A percentile compares a stretch with the other conserved stretches of the same genome.
Evolutionary conservation across 2,113 vertebrate genomes (phyloP).

Genomic region (Eonycteris spelaea): DNA sequence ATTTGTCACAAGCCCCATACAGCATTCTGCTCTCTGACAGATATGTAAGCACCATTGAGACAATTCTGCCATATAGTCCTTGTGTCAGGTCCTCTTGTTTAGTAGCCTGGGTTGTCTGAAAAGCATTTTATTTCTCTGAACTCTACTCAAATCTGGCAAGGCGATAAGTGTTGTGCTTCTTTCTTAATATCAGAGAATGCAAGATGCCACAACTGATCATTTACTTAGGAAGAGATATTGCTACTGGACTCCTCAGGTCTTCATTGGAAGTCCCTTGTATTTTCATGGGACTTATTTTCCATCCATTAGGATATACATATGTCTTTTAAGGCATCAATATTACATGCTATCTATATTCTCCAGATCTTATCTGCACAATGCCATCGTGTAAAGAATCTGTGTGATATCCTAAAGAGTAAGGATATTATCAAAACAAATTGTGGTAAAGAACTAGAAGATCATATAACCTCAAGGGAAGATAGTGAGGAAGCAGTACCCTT

Average conservation of each 20-base stretch:
- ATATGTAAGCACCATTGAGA: neutral
- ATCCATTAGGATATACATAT: neutral
- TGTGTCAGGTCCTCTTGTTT: neutral
- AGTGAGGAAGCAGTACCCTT: neutral
- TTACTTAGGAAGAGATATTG: neutral
- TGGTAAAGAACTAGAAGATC: neutral
- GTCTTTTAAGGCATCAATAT: neutral
- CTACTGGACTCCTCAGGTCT: neutral
- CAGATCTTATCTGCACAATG: neutral
- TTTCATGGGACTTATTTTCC: neutral
- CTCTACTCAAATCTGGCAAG: neutral
- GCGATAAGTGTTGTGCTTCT: neutral
- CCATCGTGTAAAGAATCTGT: neutral
- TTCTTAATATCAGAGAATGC: neutral
- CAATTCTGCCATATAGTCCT: neutral
- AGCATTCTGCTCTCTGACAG: neutral
- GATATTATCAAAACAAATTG: neutral
- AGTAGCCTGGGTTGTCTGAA: neutral
- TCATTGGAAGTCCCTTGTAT: neutral
- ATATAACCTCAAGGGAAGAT: neutral
- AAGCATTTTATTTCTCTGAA: neutral
- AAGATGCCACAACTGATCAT: neutral
- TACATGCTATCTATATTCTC: neutral
- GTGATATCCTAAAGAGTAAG: neutral
- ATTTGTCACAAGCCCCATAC: neutral